A percentile compares a stretch with the other conserved stretches of the same genome.
These are phyloP conservation scores for Lagorchestes hirsutus DNA, from an alignment of 2,797 vertebrate genomes.

Conservation along the genomic window DNA sequence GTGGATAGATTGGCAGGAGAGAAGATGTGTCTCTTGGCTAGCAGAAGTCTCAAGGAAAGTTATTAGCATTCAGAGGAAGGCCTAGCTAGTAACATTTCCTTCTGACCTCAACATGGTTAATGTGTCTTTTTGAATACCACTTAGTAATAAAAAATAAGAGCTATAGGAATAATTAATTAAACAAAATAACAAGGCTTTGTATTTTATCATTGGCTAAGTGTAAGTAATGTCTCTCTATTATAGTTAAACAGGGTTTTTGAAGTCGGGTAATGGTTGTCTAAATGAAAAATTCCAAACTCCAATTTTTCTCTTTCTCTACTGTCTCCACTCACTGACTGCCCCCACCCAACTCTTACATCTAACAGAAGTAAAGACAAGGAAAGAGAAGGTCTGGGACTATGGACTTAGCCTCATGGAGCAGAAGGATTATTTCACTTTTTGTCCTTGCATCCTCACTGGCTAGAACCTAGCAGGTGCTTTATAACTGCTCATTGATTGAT, in stretches of 20 bases:
- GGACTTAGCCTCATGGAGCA: neutral
- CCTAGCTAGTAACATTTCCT: neutral
- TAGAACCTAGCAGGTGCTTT: neutral
- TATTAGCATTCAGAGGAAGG: neutral
- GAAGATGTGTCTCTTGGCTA: neutral
- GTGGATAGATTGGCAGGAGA: neutral
- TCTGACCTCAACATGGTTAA: neutral
- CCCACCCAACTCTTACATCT: neutral
- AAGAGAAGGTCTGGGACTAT: neutral
- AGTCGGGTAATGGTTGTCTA: neutral
- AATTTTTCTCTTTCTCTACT: neutral
- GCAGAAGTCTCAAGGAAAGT: neutral
- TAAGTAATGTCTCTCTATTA: neutral
- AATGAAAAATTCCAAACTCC: neutral
- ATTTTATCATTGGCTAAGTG: neutral
- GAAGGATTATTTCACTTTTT: neutral
- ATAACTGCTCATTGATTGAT: neutral
- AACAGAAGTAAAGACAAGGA: neutral
- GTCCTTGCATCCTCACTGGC: neutral
- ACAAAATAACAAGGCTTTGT: neutral
- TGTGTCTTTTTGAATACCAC: neutral
- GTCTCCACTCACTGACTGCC: neutral
- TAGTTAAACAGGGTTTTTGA: neutral
- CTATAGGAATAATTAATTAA: neutral
- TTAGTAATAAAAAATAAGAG: neutral